These are phyloP conservation scores for Anhinga anhinga DNA, from an alignment of 2,113 vertebrate species.

Conservation along the genomic window DNA sequence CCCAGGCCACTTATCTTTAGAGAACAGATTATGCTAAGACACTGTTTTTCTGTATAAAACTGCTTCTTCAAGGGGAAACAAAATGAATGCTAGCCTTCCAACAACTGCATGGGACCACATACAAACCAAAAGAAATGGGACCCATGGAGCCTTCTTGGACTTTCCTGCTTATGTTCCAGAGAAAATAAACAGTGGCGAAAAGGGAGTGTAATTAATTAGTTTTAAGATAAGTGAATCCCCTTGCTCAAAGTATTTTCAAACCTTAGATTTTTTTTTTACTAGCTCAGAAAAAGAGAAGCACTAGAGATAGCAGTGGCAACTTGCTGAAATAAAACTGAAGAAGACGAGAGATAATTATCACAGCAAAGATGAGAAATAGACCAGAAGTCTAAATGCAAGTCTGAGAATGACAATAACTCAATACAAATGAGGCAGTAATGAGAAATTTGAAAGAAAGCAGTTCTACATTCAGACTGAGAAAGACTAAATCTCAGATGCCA, in stretches of 20 bases:
- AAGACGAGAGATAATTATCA: neutral
- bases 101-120: neutral
- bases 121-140: neutral
- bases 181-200: neutral
- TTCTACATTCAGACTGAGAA: neutral
- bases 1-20: neutral
- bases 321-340: neutral
- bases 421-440: neutral
- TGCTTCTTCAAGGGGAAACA: neutral
- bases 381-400: neutral
- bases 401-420: neutral
- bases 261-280: neutral
- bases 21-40: neutral
- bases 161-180: neutral
- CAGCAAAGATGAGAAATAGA: neutral
- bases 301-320: neutral
- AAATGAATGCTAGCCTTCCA: neutral
- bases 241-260: neutral
- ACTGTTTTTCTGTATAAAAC: neutral
- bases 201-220: neutral
- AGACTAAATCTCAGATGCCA: neutral
- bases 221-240: neutral
- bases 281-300: neutral
- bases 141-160: fast-evolving
- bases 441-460: neutral